phyloP scores from a whole-genome alignment of 2,113 vertebrate genomes.

The Oenanthe oenanthe region DNA sequence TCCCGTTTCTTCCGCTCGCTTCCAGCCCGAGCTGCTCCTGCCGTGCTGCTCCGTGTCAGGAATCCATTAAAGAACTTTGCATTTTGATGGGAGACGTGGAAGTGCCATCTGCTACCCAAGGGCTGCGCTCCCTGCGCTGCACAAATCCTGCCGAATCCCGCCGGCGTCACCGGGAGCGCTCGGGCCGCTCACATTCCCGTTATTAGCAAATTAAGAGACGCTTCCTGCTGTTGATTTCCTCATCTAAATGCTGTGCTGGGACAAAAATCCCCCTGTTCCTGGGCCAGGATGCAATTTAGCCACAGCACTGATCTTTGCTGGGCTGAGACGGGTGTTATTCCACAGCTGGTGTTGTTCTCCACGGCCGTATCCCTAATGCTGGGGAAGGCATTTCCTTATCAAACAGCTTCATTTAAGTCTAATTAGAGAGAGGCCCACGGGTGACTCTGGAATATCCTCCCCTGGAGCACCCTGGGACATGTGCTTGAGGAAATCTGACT shows the following conservation, averaged over 20 bases:
- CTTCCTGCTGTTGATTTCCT: constrained; percentile 63
- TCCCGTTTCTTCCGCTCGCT: background rate
- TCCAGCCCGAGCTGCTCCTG: background rate
- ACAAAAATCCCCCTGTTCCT: constrained; percentile 56
- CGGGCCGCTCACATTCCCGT: constrained; percentile 36
- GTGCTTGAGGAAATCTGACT: constrained; percentile 49
- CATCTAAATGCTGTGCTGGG: constrained; percentile 58
- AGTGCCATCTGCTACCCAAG: constrained; percentile 68
- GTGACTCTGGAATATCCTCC: constrained; percentile 49
- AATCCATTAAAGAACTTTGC: constrained; percentile 66
- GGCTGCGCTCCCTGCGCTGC: constrained; percentile 63
- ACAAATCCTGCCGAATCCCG: constrained; percentile 46
- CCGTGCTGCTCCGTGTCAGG: background rate
- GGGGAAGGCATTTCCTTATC: constrained; percentile 56
- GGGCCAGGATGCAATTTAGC: constrained; percentile 59
- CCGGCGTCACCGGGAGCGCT: constrained; percentile 49
- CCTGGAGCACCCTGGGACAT: constrained; percentile 39
- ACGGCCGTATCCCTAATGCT: constrained; percentile 16
- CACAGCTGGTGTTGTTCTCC: constrained; percentile 54
- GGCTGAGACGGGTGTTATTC: constrained; percentile 37
- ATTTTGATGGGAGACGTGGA: constrained; percentile 35
- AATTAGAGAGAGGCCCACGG: constrained; percentile 67
- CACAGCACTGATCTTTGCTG: constrained; percentile 54
- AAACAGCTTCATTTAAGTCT: constrained; percentile 67
- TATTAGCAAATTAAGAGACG: constrained; percentile 75